Evolutionary conservation across 2,113 vertebrate species (phyloP), one percentile per base, ranked within the genome.

Genomic region (Caranx melampygus): DNA sequence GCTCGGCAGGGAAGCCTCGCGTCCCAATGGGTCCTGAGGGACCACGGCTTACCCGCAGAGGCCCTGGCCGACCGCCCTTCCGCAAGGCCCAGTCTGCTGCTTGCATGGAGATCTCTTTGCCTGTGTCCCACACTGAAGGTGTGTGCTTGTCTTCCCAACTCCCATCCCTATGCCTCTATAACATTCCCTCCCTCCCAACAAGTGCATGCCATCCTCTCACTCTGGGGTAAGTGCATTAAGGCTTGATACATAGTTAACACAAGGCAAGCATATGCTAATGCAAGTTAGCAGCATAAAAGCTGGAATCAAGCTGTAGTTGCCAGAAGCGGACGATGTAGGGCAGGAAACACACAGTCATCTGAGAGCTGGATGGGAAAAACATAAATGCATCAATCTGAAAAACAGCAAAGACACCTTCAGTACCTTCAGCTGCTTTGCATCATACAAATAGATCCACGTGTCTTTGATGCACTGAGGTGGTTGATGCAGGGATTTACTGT

Each of bases 91-190:
- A 99, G 93, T 99, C 98, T 75, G 98, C 98, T 76, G 98, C 98
- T 93, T 99, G 98, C 96, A 99, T 99, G 97, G 98, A 99, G 93
- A 96, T 99, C 93, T 96, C 97, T 92, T 95, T 99, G 92, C 97
- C 98, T 85, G 95, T 98, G 92, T 97, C 98, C 94, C 95, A 95
- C 92, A 95, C 96, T 85, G 98, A 99, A 98, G 98, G 98, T 98
- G 95, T 94, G 96, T 95, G 94, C 92, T 93, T 92, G 78, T 89
- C 81, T 78, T 77, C 89, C 91, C 84, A 73, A 69, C 69, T 72
- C 76, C 83, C 85, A 68, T 75, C 73, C 81, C 78, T 82, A 9
- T 78, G 59, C 74, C 69, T 82, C 65, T 81, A 3, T 87, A 87
- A 88, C 82, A 84, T 81, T 34, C 78, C 51, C 40, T 40, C 67